phyloP scores from a whole-genome alignment of 2,888 invertebrate species.

The Caenorhabditis imperialis region DNA sequence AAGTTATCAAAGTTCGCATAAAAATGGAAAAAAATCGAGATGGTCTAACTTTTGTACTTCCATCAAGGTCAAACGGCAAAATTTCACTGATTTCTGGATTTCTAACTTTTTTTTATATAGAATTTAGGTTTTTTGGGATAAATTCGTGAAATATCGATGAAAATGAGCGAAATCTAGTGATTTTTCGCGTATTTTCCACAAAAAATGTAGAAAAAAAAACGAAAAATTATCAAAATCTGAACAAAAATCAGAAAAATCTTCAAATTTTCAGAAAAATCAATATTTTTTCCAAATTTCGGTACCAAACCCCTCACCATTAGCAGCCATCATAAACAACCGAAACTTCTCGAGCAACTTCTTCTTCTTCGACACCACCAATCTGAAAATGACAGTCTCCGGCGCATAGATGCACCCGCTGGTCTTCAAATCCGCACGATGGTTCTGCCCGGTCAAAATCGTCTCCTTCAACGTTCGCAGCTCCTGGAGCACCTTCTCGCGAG shows the following conservation, averaged over 20 bases:
- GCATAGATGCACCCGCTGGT: conserved; percentile 1
- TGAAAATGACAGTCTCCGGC: conserved; percentile 21
- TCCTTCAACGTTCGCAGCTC: conserved; percentile 18
- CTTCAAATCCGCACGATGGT: not conserved
- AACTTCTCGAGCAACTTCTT: not conserved
- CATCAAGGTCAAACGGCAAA: too few relatives aligned
- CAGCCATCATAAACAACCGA: not conserved
- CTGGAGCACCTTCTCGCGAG: conserved; percentile 21
- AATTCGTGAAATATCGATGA: too few relatives aligned
- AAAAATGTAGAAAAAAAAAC: too few relatives aligned
- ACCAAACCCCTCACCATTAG: not conserved
- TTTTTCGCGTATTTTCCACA: not conserved
- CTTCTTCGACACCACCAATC: conserved; percentile 22
- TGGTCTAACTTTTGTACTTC: too few relatives aligned
- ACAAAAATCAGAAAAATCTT: too few relatives aligned
- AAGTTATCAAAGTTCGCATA: too few relatives aligned
- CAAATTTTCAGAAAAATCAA: not conserved
- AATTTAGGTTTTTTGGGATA: too few relatives aligned
- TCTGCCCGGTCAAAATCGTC: conserved; percentile 13
- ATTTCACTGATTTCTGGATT: too few relatives aligned
- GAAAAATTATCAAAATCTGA: not conserved
- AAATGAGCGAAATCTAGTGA: not conserved
- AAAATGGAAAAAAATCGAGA: too few relatives aligned
- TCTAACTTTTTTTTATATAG: too few relatives aligned
- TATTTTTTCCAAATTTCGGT: not conserved